Conservation (phyloP, 2,113 vertebrate genomes). For the Zootoca vivipara region DNA sequence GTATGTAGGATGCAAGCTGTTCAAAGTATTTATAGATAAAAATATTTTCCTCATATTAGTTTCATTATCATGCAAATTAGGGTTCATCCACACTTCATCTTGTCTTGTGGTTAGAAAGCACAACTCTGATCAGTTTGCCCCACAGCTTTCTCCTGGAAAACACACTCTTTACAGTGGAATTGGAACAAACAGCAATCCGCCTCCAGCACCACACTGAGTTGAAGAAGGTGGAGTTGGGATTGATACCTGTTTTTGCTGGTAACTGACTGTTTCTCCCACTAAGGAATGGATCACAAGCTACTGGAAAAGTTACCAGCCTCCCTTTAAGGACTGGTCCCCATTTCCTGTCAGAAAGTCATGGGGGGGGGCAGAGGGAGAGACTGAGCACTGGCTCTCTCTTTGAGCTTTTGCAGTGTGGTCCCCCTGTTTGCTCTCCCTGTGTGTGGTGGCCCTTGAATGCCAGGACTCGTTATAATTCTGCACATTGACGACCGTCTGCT, state of each 20-base stretch:
- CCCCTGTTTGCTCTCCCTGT: fast-evolving
- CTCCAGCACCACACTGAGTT: background rate
- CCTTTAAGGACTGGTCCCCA: background rate
- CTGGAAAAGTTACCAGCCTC: background rate
- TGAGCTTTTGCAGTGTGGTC: fast-evolving
- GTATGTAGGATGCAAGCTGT: background rate
- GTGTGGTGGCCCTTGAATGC: fast-evolving
- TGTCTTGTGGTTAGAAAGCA: no score
- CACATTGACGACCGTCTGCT: background rate
- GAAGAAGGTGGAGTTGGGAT: background rate
- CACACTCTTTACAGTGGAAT: no score
- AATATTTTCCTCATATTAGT: no score
- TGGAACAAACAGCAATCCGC: no score
- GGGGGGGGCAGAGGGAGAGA: no score
- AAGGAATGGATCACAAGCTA: background rate
- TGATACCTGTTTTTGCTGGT: background rate
- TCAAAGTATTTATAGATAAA: background rate
- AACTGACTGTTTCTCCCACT: background rate
- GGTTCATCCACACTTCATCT: no score
- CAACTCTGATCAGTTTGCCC: no score
- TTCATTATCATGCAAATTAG: background rate
- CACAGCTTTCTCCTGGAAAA: no score
- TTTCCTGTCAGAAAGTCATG: background rate
- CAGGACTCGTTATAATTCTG: slow-evolving; percentile 33
- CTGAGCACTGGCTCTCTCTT: background rate